phyloP scores from a whole-genome alignment of 1,140 invertebrate species.

The Procambarus clarkii region DNA sequence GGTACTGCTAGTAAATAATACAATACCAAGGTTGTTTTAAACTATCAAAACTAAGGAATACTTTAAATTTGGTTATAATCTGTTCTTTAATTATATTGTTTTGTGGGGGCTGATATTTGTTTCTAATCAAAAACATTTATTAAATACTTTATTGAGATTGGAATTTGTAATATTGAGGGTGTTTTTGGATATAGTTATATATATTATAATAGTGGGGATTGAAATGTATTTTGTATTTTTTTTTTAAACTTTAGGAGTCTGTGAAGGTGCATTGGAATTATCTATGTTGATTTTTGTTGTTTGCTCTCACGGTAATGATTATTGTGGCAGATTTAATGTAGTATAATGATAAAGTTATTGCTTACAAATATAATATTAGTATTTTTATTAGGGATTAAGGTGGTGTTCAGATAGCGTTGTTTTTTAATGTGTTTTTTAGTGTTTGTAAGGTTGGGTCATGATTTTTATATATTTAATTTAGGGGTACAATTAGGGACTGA shows the following conservation, averaged over 20 bases:
- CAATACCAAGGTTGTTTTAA: neutral
- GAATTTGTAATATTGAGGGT: slow-evolving; percentile 12
- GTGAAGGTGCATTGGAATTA: slow-evolving; percentile 32
- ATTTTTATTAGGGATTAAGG: neutral
- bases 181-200: neutral
- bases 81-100: neutral
- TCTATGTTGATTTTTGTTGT: neutral
- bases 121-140: slow-evolving; percentile 2
- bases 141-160: slow-evolving; percentile 16
- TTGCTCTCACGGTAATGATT: slow-evolving; percentile 1
- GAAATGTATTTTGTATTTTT: slow-evolving; percentile 22
- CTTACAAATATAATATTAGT: neutral
- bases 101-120: neutral
- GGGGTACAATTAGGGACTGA: neutral
- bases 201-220: neutral
- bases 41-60: neutral
- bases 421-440: neutral
- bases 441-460: neutral
- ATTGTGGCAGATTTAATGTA: neutral
- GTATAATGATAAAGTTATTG: neutral
- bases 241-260: slow-evolving; percentile 14
- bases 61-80: neutral
- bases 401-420: neutral
- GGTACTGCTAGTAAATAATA: too few relatives aligned
- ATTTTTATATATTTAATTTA: neutral